These are phyloP conservation scores for Leucoma salicis DNA, from an alignment of 2,888 invertebrate genomes.

Conservation along the genomic window DNA sequence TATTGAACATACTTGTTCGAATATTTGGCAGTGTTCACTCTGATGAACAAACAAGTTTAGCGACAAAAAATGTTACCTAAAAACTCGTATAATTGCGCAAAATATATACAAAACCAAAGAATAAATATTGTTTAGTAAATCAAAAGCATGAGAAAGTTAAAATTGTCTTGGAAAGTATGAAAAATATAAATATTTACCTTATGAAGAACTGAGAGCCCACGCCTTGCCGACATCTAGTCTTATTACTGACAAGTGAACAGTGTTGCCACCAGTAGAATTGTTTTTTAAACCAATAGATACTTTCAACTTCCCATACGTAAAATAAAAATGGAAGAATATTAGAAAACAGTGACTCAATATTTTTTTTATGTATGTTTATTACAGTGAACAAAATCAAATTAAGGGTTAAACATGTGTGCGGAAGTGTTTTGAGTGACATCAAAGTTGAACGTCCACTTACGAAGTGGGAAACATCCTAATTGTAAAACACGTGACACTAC, in stretches of 20 bases:
- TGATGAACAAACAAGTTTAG: not conserved
- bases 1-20: not conserved
- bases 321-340: not conserved
- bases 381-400: constrained; percentile 4
- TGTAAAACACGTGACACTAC: not conserved
- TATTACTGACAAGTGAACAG: not conserved
- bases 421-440: not conserved
- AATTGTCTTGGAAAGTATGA: not conserved
- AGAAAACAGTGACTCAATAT: not conserved
- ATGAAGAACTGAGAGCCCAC: not conserved
- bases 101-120: not conserved
- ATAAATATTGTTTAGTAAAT: not conserved
- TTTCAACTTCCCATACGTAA: not conserved
- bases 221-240: not conserved
- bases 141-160: not conserved
- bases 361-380: constrained; percentile 1
- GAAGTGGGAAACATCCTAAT: constrained; percentile 1
- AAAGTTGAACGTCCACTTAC: constrained; percentile 3
- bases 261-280: not conserved
- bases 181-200: not conserved
- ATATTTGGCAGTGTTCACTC: not conserved
- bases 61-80: not conserved
- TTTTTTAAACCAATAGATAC: not conserved
- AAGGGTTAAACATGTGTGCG: not conserved
- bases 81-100: not conserved